phyloP scores from a whole-genome alignment of 1,140 invertebrate species.

The Andrena cerasifolii region DNA sequence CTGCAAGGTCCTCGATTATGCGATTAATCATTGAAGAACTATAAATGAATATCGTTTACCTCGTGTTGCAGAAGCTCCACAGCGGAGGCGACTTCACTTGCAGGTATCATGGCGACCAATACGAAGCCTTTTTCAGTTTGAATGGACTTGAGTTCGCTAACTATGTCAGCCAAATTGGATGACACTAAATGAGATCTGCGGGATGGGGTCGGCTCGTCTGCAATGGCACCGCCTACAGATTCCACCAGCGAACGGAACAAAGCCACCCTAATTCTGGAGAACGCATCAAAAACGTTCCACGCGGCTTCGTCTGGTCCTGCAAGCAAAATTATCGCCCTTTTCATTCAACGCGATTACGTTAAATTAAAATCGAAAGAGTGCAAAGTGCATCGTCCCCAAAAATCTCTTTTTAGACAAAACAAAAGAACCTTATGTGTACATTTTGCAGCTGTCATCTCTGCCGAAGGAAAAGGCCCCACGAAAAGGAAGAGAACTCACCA shows the following conservation, averaged over 20 bases:
- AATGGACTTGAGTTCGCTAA: conserved; percentile 56
- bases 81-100: conserved; percentile 42
- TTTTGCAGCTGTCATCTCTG: too few relatives aligned
- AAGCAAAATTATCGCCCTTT: background rate
- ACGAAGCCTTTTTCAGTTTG: conserved; percentile 68
- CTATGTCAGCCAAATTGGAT: conserved; percentile 44
- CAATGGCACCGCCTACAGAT: conserved; percentile 25
- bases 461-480: too few relatives aligned
- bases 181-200: background rate
- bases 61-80: conserved; percentile 59
- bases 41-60: conserved; percentile 52
- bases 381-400: too few relatives aligned
- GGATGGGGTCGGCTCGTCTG: background rate
- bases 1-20: too few relatives aligned
- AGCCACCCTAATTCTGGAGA: conserved; percentile 64
- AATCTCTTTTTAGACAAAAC: too few relatives aligned
- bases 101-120: conserved; percentile 49
- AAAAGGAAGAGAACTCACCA: conserved; percentile 23
- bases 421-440: too few relatives aligned
- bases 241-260: conserved; percentile 65
- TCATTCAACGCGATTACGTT: too few relatives aligned
- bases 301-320: conserved; percentile 17
- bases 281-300: conserved; percentile 65
- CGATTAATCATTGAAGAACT: background rate
- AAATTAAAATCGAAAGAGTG: too few relatives aligned